Percentiles rank a stretch among this genome's conserved stretches.
phyloP scores from a whole-genome alignment of 2,113 vertebrate species.

The Thryonomys swinderianus region DNA sequence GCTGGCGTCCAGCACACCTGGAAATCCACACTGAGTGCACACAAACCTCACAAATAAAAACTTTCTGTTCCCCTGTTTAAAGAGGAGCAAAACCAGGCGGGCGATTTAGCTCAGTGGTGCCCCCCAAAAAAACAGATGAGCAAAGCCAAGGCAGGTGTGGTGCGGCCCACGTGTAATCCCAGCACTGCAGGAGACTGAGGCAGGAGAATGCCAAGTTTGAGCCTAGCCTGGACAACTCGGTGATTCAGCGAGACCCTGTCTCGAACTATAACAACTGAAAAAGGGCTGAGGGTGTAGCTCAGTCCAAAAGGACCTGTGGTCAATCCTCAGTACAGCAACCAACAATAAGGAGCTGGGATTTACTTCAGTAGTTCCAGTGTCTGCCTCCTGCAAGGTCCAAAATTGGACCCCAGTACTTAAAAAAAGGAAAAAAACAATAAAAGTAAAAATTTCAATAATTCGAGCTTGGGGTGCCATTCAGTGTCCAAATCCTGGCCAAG shows the following conservation, averaged over 20 bases:
- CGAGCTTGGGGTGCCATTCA: background rate
- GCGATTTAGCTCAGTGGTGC: too few relatives aligned
- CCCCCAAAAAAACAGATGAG: background rate
- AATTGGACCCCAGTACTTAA: too few relatives aligned
- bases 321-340: background rate
- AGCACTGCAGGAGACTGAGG: background rate
- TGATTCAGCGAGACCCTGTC: background rate
- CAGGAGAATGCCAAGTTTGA: background rate
- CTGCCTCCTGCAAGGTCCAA: too few relatives aligned
- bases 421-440: background rate
- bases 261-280: background rate
- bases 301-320: background rate
- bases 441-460: background rate
- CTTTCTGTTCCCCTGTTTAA: background rate
- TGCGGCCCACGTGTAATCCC: background rate
- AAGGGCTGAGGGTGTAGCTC: background rate
- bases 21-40: background rate
- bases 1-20: background rate
- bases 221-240: background rate
- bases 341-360: background rate
- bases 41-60: background rate
- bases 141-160: background rate
- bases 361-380: too few relatives aligned
- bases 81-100: background rate
- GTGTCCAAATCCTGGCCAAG: background rate